Percentiles rank a stretch among this genome's conserved stretches.
Evolutionary conservation across 2,113 vertebrate species (phyloP).

Genomic region (Dasyurus viverrinus): DNA sequence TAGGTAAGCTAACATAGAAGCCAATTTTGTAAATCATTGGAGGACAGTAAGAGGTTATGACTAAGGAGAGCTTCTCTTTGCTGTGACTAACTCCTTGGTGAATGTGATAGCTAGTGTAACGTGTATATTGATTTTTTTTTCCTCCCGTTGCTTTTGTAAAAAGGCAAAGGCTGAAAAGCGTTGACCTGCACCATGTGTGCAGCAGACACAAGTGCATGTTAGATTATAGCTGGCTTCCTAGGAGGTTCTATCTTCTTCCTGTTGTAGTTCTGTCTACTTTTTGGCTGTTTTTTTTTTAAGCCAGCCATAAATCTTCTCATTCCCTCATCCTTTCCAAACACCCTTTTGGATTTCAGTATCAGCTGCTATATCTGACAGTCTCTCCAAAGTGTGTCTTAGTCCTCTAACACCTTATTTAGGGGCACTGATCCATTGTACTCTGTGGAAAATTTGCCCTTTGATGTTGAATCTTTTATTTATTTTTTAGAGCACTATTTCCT

Average conservation of each 20-base stretch:
- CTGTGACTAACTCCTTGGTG: not conserved
- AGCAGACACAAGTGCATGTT: not conserved
- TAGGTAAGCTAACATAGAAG: not conserved
- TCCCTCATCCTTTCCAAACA: not conserved
- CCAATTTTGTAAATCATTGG: not conserved
- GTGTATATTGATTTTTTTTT: not conserved
- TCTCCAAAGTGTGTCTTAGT: not conserved
- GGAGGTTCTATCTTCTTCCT: not conserved
- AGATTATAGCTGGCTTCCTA: not conserved
- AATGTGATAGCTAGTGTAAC: rapidly evolving
- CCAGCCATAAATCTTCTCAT: not conserved
- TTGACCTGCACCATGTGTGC: not conserved
- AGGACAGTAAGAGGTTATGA: not conserved
- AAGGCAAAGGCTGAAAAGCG: not conserved
- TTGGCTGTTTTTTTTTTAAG: not conserved
- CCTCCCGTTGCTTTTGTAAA: constrained; percentile 15
- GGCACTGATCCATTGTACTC: not conserved
- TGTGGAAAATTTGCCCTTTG: not conserved
- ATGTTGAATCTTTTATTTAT: not conserved
- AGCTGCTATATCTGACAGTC: not conserved
- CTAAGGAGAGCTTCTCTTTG: not conserved
- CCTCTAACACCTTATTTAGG: not conserved
- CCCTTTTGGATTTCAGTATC: not conserved
- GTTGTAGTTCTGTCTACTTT: not conserved
- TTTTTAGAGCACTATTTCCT: not conserved